Base-by-base conservation (phyloP, 2,888 invertebrate genomes). In the Nephrocerus scutellatus region DNA sequence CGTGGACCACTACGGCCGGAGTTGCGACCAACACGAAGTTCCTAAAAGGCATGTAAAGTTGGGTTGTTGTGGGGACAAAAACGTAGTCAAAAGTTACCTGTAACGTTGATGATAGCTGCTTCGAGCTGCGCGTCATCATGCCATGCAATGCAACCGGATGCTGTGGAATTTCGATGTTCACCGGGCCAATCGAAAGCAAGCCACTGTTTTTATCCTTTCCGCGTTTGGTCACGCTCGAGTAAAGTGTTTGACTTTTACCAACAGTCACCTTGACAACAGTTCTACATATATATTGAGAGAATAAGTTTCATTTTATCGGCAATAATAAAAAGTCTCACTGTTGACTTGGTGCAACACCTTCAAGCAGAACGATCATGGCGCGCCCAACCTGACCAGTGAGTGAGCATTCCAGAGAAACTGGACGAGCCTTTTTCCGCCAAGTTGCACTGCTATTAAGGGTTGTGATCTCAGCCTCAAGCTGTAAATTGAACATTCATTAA, bases 111-210 rank as follows among this genome's bases (percentile, higher is more conserved):
- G 92, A 92, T 28, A 96, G 72, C 59, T 95, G 90, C 49, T 91
- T 84, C 45, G 91, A 90, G 47, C 92, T 90, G 51, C 96, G 76
- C 0, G 91, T 91, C 80, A 98, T 93, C 85, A 98, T 96, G 34
- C 95, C 96, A 69, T 98, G 97, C 52, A 98, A 72, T 6, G 90
- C 93, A 1, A 96, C 93, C 0, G 97, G 97, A 72, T 97, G 96
- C 69, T 97, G 96, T 4, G 98, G 97, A 59, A 98, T 91, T 67
- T 96, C 95, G 38, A 96, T 84, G 47, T 87, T 81, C 2, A 96
- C 84, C 10, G 85, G 84, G 2, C 95, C 96, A 37, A 96, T 79
- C 7, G 87, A 88, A 7, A 91, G 70, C 40, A 93, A 66, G 1
- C 84, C 82, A 34, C 84, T 79, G 62, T 88, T 89, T 57, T 84